Base-by-base conservation (phyloP, 2,888 invertebrate genomes). In the Hedychridium roseum region DNA sequence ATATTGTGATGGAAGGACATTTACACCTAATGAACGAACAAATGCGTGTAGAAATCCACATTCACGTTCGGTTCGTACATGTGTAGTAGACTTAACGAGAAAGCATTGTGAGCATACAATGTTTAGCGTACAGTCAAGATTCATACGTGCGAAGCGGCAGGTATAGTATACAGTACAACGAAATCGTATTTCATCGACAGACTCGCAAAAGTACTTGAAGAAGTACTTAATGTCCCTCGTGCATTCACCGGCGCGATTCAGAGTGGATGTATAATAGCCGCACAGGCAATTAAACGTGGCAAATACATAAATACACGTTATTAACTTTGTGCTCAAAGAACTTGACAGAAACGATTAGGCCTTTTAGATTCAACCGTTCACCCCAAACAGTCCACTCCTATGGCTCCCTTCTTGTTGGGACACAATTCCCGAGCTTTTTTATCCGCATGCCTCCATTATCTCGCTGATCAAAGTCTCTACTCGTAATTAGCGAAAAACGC, bases 241-340 rank as follows among this genome's bases (percentile, higher is more conserved):
- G 23, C 48, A 57, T 57, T 60, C 52, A 54, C 51, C 56, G 32
- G 46, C 47, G 52, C 44, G 47, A 54, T 55, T 60, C 48, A 55
- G 62, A 39, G 36, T 52, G 50, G 50, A 34, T 35, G 58, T 52
- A 52, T 68, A 67, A 67, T 67, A 65, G 62, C 64, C 57, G 53
- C 53, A 58, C 60, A 51, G 62, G 68, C 64, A 67, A 67, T 72
- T 71, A 70, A 70, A 68, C 70, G 65, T 64, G 70, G 64, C 66
- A 65, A 68, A 73, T 65, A 68, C 70, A 69, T 72, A 73, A 73
- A 72, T 73, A 71, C 71, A 64, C 67, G 73, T 71, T 72, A 67
- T 73, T 73, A 73, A 68, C 72, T 71, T 66, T 68, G 60, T 54
- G 66, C 57, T 72, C 72, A 72, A 73, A 73, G 69, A 64, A 61